phyloP scores from a whole-genome alignment of 2,888 invertebrate genomes.

The Hydraecia micacea region DNA sequence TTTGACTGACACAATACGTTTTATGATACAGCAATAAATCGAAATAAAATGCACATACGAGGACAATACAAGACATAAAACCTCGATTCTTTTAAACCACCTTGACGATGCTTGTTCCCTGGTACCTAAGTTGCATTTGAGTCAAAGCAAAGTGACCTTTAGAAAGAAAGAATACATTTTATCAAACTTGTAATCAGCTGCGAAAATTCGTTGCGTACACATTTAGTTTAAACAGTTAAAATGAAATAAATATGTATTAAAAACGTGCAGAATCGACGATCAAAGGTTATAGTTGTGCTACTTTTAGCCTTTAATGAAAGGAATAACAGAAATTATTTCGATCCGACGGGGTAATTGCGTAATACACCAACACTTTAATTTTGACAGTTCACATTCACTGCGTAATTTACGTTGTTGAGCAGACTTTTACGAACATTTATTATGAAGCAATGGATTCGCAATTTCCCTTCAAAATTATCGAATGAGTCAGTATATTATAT shows the following conservation, averaged over 20 bases:
- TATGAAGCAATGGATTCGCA: too few species aligned
- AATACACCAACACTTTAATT: neutral
- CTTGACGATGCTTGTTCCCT: slow-evolving; percentile 54
- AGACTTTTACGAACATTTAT: too few species aligned
- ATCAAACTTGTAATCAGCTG: slow-evolving; percentile 2
- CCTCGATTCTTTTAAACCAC: slow-evolving; percentile 32
- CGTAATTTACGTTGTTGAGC: neutral
- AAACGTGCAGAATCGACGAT: neutral
- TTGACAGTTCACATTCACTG: neutral
- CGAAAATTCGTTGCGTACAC: neutral
- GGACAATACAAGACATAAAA: slow-evolving; percentile 22
- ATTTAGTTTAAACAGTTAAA: neutral
- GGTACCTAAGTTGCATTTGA: slow-evolving; percentile 45
- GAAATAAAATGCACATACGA: slow-evolving; percentile 36
- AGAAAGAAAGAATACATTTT: neutral
- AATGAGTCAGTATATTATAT: neutral
- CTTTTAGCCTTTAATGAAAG: neutral
- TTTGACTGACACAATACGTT: slow-evolving; percentile 8
- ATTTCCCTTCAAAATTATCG: neutral
- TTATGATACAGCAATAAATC: slow-evolving; percentile 22
- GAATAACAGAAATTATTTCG: neutral
- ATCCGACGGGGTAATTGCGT: neutral
- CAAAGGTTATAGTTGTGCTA: neutral
- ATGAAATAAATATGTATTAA: neutral
- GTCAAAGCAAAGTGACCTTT: slow-evolving; percentile 36